Base-by-base conservation (phyloP, 2,113 vertebrate genomes). In the Penelope pileata region DNA sequence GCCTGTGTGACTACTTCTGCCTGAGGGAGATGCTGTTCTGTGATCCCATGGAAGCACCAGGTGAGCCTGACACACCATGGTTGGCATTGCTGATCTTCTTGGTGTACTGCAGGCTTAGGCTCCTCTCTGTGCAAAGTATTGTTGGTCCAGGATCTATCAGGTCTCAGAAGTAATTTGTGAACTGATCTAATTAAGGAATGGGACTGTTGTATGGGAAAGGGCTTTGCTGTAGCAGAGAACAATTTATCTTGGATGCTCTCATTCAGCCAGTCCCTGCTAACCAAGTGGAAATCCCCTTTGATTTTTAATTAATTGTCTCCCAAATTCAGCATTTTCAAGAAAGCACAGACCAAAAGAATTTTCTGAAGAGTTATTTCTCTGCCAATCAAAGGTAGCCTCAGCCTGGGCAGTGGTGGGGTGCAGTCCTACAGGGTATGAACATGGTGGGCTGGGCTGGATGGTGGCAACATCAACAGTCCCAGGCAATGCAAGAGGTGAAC, bases 211-310 rank as follows among this genome's bases (percentile, higher is more conserved):
- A 7, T 10, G 69, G 62, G 53, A 79, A 89, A 89, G 36, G 30
- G 12, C 23, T 92, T 59, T 51, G 40, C 16, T 84, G 30, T 45
- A 22, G 22, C 66, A 36, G 27, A 90, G 59, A 94, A 53, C n/a
- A 26, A 8, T 53, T 91, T 73, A 84, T 54, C 74, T 87, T 53
- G 23, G 48, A 76, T 89, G 94, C 77, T 30, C 74, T 92, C 70
- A 91, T 50, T 48, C 91, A 90, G 38, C 9, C 63, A 84, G 48
- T 29, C 27, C 16, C 54, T 77, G 79, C 45, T 75, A 94, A 87
- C 87, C 70, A 94, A 86, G 22, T n/a, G 78, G 62, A 91, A 94
- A 91, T 92, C 62, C 91, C 81, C 18, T 69, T 50, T 88, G 77
- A 15, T 75, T 93, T 86, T 82, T 78, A 88, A 88, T 93, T 91